Percentiles rank a stretch among this genome's conserved stretches.
Conservation (phyloP, 92 coral and sea anemone genomes). For the Actinernus sp. region DNA sequence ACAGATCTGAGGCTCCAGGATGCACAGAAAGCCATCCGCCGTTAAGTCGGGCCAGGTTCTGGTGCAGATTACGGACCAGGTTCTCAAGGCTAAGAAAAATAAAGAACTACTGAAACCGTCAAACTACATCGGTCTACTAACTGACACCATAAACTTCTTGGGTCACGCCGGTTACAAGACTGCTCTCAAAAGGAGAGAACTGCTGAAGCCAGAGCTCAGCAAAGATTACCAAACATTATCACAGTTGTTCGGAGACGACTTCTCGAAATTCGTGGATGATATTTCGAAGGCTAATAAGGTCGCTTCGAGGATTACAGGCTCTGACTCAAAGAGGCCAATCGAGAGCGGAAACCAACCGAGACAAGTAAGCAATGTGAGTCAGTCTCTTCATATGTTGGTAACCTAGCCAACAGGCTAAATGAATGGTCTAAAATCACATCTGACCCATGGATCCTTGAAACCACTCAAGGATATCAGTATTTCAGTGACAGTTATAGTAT, state of each 20-base stretch:
- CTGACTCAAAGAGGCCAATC: neutral
- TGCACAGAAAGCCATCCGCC: neutral
- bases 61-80: neutral
- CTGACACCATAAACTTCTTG: conserved; percentile 1
- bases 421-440: conserved; percentile 11
- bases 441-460: neutral
- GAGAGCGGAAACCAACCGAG: too few species aligned
- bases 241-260: conserved; percentile 8
- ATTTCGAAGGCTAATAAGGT: conserved; percentile 14
- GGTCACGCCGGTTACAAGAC: conserved; percentile 6
- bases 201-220: too few species aligned
- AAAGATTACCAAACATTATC: conserved; percentile 3
- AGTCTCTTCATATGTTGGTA: neutral
- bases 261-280: conserved; percentile 9
- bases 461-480: neutral
- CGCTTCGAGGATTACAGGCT: conserved; percentile 9
- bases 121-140: neutral
- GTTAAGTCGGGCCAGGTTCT: conserved; percentile 10
- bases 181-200: conserved; percentile 1
- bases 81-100: conserved; percentile 10
- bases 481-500: too few species aligned
- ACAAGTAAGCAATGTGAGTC: conserved; percentile 8
- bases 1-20: conserved; percentile 14
- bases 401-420: neutral
- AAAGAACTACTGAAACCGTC: neutral